Percentiles rank a stretch among this genome's conserved stretches.
Evolutionary conservation across 2,797 vertebrate genomes (phyloP).

Genomic region (Margarornis squamiger): DNA sequence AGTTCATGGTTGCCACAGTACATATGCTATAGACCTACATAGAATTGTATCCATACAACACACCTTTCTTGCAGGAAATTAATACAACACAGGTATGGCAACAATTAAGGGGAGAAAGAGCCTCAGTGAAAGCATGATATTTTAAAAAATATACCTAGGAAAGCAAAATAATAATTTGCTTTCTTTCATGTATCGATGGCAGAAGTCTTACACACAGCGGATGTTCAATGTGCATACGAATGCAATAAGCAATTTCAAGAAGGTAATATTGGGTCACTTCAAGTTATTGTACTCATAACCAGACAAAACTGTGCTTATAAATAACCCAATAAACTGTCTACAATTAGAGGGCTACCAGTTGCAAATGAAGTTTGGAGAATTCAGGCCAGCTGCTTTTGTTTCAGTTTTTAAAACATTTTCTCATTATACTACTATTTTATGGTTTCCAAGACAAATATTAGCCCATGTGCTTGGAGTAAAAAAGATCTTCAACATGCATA

Average conservation of each 20-base stretch:
- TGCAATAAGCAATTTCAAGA: neutral
- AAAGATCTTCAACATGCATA: neutral
- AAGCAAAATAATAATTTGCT: neutral
- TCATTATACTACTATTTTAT: neutral
- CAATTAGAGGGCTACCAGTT: neutral
- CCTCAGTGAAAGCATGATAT: neutral
- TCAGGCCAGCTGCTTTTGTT: neutral
- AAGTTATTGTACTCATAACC: neutral
- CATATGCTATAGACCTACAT: neutral
- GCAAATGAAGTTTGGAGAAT: neutral
- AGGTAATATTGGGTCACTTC: neutral
- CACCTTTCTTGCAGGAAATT: neutral
- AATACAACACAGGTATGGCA: neutral
- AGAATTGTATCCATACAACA: neutral
- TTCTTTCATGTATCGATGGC: neutral
- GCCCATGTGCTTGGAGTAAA: neutral
- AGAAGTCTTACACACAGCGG: neutral
- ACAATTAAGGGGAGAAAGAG: neutral
- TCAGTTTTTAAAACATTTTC: neutral
- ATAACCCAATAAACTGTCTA: neutral
- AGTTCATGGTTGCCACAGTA: neutral
- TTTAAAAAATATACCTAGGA: neutral
- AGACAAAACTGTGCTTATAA: neutral
- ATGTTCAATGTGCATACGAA: neutral
- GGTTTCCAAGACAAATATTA: neutral